Conservation (phyloP, 2,113 vertebrate genomes). For the Dolichotis patagonum region DNA sequence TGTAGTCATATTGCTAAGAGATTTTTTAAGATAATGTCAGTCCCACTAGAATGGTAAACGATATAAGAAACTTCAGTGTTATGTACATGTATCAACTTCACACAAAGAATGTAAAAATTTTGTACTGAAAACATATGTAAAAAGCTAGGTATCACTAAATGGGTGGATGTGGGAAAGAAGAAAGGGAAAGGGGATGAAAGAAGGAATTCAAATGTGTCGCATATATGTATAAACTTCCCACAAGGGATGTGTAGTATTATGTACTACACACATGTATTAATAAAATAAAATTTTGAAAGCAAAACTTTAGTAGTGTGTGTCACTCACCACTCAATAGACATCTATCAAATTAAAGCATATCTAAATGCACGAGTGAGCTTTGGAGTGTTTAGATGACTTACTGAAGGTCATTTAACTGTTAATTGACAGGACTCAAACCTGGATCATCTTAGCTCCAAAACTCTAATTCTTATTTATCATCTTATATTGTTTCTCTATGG, state of each 20-base stretch:
- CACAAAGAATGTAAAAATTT: neutral
- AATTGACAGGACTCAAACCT: neutral
- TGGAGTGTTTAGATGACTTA: neutral
- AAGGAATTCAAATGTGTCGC: neutral
- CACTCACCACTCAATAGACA: neutral
- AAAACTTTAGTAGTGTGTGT: neutral
- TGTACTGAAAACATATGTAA: neutral
- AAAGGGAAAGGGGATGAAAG: neutral
- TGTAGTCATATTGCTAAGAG: neutral
- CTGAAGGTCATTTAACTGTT: neutral
- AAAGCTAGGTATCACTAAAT: neutral
- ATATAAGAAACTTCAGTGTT: neutral
- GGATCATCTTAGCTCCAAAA: neutral
- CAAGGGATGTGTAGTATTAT: neutral
- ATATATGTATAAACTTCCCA: neutral
- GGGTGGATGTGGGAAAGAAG: neutral
- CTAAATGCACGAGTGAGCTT: neutral
- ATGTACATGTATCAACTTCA: neutral
- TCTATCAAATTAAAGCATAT: neutral
- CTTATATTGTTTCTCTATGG: neutral
- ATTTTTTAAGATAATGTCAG: neutral
- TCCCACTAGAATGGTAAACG: neutral
- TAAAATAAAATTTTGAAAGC: neutral
- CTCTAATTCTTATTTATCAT: neutral
- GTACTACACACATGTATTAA: neutral